Evolutionary conservation across 92 coral and sea anemone genomes (phyloP).

Genomic region (Bergia puertoricense): DNA sequence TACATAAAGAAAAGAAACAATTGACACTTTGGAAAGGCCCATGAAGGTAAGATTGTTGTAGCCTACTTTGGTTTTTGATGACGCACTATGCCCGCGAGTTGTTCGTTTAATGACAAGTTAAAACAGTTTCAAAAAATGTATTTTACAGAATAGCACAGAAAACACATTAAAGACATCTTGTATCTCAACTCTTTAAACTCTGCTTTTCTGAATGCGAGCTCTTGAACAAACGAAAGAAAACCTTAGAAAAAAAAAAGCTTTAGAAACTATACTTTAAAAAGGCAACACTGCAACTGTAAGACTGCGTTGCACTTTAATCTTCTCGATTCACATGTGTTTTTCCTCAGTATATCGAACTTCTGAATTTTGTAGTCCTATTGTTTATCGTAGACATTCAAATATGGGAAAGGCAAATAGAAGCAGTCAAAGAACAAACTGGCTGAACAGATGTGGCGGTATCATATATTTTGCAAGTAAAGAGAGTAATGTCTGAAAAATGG

Average conservation of each 20-base stretch:
- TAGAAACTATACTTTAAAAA: too few relatives aligned
- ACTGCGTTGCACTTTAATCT: not conserved
- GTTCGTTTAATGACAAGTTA: not conserved
- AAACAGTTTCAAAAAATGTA: not conserved
- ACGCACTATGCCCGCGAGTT: not conserved
- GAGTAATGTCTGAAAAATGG: not conserved
- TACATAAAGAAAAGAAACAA: not conserved
- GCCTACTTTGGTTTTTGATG: not conserved
- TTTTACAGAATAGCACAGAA: not conserved
- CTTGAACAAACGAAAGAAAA: not conserved
- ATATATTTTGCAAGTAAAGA: not conserved
- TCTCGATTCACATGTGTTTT: not conserved
- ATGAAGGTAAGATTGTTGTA: not conserved
- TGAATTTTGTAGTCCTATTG: too few relatives aligned
- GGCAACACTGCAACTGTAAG: too few relatives aligned
- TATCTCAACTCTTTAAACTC: not conserved
- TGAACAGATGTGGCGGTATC: not conserved
- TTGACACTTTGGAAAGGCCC: not conserved
- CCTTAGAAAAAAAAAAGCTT: too few relatives aligned
- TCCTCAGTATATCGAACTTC: not conserved
- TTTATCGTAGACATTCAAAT: not conserved
- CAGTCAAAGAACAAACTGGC: not conserved
- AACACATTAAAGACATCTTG: not conserved
- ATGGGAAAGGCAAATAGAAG: too few relatives aligned
- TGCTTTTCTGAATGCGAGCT: not conserved